Percentiles rank a stretch among this genome's conserved stretches.
These are phyloP conservation scores for Hypomecis punctinalis DNA, from an alignment of 2,888 invertebrate species.

Conservation along the genomic window DNA sequence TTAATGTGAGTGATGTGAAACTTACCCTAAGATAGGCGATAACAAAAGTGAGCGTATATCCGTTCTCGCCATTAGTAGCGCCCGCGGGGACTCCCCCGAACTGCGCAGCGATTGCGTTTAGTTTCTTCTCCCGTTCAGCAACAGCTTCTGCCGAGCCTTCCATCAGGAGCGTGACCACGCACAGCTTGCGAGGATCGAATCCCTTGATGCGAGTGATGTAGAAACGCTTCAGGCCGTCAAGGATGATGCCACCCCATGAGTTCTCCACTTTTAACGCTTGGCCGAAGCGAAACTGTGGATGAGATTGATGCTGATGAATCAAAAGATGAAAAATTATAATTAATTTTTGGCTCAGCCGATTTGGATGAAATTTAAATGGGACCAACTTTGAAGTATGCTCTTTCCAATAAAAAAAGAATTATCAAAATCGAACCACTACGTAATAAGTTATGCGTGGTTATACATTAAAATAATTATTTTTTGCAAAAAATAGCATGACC, in stretches of 20 bases:
- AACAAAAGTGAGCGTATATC: conserved; percentile 98
- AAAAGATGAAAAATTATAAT: too few relatives aligned
- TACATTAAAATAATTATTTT: too few relatives aligned
- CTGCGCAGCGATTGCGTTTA: conserved; percentile 91
- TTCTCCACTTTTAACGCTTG: conserved; percentile 88
- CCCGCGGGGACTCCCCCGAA: conserved; percentile 96
- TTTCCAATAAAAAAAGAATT: too few relatives aligned
- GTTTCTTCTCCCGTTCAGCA: conserved; percentile 81
- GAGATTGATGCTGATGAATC: neutral
- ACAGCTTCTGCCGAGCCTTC: conserved; percentile 93
- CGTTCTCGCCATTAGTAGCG: conserved; percentile 96
- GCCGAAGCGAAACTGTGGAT: conserved; percentile 93
- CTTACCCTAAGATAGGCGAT: conserved; percentile 98
- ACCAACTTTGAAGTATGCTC: too few relatives aligned
- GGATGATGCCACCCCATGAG: conserved; percentile 86
- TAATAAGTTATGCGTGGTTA: too few relatives aligned
- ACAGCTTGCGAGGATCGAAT: conserved; percentile 91
- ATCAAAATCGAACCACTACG: too few relatives aligned
- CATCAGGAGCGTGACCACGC: conserved; percentile 97
- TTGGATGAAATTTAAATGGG: too few relatives aligned
- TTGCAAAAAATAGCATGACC: too few relatives aligned
- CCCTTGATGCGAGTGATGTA: conserved; percentile 96
- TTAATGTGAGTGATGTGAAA: conserved; percentile 82
- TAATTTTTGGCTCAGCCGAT: too few relatives aligned
- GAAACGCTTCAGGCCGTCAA: conserved; percentile 93